These are phyloP conservation scores for Lepidonotus clava DNA, from an alignment of 2,888 invertebrate genomes.

Conservation along the genomic window DNA sequence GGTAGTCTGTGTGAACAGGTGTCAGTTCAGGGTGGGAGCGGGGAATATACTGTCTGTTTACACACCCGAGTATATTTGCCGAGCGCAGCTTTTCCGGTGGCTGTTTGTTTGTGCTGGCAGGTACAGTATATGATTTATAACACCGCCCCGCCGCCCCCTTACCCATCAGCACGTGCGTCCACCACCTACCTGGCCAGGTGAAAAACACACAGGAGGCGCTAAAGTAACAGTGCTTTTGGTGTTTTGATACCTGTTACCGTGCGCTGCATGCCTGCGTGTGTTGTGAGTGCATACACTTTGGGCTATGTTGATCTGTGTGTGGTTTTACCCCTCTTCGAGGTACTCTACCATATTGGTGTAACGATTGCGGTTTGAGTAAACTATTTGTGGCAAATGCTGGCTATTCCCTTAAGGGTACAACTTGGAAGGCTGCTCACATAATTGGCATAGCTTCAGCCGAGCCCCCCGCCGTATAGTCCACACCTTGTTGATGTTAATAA, in stretches of 20 bases:
- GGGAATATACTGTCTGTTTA: neutral
- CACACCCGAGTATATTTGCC: neutral
- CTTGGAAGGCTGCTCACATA: neutral
- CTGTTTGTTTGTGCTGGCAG: neutral
- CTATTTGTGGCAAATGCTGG: no score
- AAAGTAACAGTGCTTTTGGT: neutral
- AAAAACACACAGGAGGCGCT: neutral
- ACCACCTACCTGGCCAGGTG: no score
- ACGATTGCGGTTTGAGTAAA: neutral
- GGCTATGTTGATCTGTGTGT: neutral
- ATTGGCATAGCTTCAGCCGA: neutral
- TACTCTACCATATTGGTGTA: neutral
- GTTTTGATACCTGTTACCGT: neutral
- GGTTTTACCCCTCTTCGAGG: neutral
- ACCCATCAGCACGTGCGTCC: no score
- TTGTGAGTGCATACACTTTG: neutral
- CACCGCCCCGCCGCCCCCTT: neutral
- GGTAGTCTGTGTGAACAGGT: constrained; percentile 10
- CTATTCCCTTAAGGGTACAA: neutral
- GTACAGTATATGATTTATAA: neutral
- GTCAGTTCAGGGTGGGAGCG: neutral
- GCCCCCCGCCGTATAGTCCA: no score
- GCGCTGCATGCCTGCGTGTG: no score
- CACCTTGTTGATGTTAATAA: no score
- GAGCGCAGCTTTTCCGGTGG: neutral